Percentiles rank a stretch among this genome's conserved stretches.
phyloP scores from a whole-genome alignment of 2,888 invertebrate genomes.

The Hemicrepidius hirtus region DNA sequence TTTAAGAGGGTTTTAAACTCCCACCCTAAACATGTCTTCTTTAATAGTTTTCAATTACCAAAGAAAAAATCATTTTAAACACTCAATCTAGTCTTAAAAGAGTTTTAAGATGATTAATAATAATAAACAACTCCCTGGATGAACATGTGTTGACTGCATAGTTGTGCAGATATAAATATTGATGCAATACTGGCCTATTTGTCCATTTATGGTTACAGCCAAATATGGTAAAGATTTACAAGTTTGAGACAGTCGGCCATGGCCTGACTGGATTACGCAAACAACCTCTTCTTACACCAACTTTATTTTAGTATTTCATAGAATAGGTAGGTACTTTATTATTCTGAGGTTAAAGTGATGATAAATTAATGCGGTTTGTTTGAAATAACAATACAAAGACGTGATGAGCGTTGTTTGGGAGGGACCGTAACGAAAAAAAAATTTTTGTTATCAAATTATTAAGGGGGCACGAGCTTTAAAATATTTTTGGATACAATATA shows the following conservation, averaged over 20 bases:
- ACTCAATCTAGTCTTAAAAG: too few species aligned
- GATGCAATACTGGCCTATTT: conserved; percentile 50
- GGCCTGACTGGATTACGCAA: conserved; percentile 43
- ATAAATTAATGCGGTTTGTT: neutral
- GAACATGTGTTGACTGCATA: conserved; percentile 37
- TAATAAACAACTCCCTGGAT: conserved; percentile 14
- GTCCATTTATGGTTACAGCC: conserved; percentile 42
- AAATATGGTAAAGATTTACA: conserved; percentile 47
- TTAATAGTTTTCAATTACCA: too few species aligned
- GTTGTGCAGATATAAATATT: conserved; percentile 44
- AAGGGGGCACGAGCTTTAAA: too few species aligned
- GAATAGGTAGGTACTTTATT: neutral
- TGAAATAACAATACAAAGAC: neutral
- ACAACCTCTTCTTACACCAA: conserved; percentile 15
- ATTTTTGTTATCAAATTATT: too few species aligned
- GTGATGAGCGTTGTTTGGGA: too few species aligned
- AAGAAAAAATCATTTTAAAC: too few species aligned
- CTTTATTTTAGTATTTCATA: neutral
- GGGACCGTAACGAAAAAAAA: too few species aligned
- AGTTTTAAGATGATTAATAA: conserved; percentile 19
- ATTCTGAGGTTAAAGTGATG: neutral
- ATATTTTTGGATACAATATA: too few species aligned
- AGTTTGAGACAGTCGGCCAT: conserved; percentile 39
- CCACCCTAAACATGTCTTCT: too few species aligned
- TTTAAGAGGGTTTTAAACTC: too few species aligned